Evolutionary conservation across 1,140 invertebrate genomes (phyloP), one percentile per base, ranked within the genome.

Genomic region (Lasioglossum albipes): DNA sequence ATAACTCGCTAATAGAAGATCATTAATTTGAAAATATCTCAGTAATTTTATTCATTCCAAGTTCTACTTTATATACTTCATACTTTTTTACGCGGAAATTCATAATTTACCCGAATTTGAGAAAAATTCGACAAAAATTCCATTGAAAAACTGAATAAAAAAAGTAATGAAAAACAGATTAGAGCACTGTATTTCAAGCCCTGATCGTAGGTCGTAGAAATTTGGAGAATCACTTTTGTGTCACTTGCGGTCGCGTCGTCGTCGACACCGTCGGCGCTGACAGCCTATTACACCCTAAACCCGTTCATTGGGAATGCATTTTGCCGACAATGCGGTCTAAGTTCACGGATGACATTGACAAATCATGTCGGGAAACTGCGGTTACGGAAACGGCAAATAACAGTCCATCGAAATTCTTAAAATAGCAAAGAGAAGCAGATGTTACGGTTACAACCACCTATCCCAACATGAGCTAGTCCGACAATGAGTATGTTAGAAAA

Each of bases 401-500:
- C 65, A 64, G 49, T 31, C 18, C 57, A n/a, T 59, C 57, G 31
- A 54, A 57, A 57, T 9, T 66, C 20, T 31, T 57, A 18, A 70
- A 59, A 27, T 27, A 66, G 61, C 10, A 54, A 59, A 71, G 36
- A 77, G 36, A 81, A 81, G 66, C 67, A 12, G 22, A 67, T 59
- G 49, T 70, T 72, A 75, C 22, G 49, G 49, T 83, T 45, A 36
- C 45, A 42, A 49, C 66, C 64, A 62, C 68, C 68, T 73, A 27
- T 66, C 31, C 45, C 36, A 45, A 65, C 41, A 59, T 13, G 42
- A 82, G 27, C 41, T 49, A 73, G 68, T 67, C 57, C 18, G 57
- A 54, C 52, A 16, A 54, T 61, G 66, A 66, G 22, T 31, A 41
- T 69, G 62, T 77, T 81, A 71, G 45, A 77, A 77, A 77, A 70